Evolutionary conservation across 2,113 vertebrate genomes (phyloP).

Genomic region (Oceanites oceanicus): DNA sequence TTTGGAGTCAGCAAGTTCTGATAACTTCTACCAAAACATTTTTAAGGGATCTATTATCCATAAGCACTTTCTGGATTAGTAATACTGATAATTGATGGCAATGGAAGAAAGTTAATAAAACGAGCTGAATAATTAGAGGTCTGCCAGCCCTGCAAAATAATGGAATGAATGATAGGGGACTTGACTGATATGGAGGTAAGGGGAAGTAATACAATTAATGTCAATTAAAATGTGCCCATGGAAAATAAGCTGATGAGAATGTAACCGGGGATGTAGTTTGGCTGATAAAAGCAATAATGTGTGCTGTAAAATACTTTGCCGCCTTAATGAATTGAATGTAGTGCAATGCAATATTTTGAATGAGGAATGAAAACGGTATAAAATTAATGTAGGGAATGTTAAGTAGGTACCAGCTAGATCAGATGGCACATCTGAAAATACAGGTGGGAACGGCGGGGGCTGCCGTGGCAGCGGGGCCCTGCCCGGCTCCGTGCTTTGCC

Average conservation of each 20-base stretch:
- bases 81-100: conserved; percentile 64
- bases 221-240: conserved; percentile 65
- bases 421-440: background rate
- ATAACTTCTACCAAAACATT: conserved; percentile 28
- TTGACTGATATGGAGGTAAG: conserved; percentile 61
- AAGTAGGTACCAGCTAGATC: background rate
- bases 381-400: background rate
- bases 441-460: background rate
- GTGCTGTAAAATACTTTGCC: conserved; percentile 41
- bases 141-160: conserved; percentile 61
- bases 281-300: conserved; percentile 64
- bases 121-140: conserved; percentile 61
- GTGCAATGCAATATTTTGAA: conserved; percentile 37
- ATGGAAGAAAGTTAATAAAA: conserved; percentile 67
- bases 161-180: conserved; percentile 55
- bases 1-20: conserved; percentile 33
- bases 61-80: conserved; percentile 56
- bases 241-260: conserved; percentile 69
- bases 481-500: background rate
- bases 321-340: conserved; percentile 52
- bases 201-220: conserved; percentile 67
- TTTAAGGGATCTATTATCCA: conserved; percentile 22
- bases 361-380: background rate
- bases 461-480: rapidly evolving
- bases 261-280: conserved; percentile 62